Evolutionary conservation across 1,140 invertebrate genomes (phyloP).

Genomic region (Portunus trituberculatus): DNA sequence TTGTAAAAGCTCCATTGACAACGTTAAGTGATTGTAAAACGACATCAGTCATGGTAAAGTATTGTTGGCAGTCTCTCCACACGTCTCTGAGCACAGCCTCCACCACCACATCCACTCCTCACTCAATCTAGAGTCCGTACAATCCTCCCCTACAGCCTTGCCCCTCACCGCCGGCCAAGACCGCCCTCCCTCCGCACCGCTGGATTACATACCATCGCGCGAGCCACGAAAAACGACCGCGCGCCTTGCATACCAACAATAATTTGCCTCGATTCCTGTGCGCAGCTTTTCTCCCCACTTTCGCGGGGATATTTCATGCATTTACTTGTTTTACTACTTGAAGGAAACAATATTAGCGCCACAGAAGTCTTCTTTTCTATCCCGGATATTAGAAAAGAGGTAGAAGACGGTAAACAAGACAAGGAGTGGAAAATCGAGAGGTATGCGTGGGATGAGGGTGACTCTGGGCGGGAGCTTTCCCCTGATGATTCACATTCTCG

Average conservation of each 20-base stretch:
- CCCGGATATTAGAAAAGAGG: not conserved
- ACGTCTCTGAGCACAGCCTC: not conserved
- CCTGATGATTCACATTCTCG: slow-evolving; percentile 61
- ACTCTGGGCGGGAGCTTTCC: not conserved
- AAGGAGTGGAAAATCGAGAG: slow-evolving; percentile 29
- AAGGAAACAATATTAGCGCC: not conserved
- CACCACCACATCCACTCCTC: slow-evolving; percentile 4
- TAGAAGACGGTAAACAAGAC: not conserved
- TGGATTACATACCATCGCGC: slow-evolving; percentile 56
- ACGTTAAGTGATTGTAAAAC: too few species aligned
- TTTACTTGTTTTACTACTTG: not conserved
- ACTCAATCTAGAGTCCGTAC: slow-evolving; percentile 3
- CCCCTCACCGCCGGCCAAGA: not conserved
- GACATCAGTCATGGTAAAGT: too few species aligned
- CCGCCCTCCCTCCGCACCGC: not conserved
- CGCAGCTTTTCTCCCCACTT: slow-evolving; percentile 3
- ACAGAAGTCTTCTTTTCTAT: not conserved
- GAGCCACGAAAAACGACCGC: slow-evolving; percentile 43
- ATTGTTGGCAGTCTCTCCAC: too few species aligned
- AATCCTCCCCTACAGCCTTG: not conserved
- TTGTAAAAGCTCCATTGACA: too few species aligned
- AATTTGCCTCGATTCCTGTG: slow-evolving; percentile 30
- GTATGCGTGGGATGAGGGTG: not conserved
- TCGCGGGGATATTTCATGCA: not conserved
- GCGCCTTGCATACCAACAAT: slow-evolving; percentile 29